These are phyloP conservation scores for Xylocopa sonorina DNA, from an alignment of 1,140 invertebrate species.

Conservation along the genomic window DNA sequence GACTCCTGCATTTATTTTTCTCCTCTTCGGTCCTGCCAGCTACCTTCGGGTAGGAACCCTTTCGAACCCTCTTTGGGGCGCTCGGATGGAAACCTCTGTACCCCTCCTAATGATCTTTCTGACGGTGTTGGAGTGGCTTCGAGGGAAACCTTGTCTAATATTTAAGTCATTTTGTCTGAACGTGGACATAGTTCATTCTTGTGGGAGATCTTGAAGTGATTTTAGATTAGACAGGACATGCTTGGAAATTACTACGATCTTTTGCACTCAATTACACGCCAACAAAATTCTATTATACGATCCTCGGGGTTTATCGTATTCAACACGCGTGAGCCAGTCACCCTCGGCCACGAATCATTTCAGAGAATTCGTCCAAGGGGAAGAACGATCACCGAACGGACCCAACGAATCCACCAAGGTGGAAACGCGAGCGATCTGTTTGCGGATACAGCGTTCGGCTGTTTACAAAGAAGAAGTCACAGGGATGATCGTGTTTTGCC, in stretches of 20 bases:
- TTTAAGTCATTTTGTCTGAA: background rate
- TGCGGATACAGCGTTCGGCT: conserved; percentile 32
- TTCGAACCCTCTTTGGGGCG: background rate
- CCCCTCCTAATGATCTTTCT: too few species aligned
- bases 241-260: too few species aligned
- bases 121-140: background rate
- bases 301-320: background rate
- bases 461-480: conserved; percentile 57
- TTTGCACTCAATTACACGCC: too few species aligned
- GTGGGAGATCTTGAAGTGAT: too few species aligned
- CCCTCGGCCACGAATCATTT: conserved; percentile 14
- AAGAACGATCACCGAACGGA: background rate
- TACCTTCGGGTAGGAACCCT: conserved; percentile 10
- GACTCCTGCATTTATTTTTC: background rate
- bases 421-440: conserved; percentile 51
- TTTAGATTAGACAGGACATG: too few species aligned
- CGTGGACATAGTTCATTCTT: background rate
- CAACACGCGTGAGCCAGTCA: background rate
- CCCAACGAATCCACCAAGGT: background rate
- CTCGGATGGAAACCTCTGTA: background rate
- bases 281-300: too few species aligned
- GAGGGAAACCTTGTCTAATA: background rate
- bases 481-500: conserved; percentile 37
- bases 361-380: background rate
- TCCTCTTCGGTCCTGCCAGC: background rate